These are phyloP conservation scores for Psammodynastes pulverulentus DNA, from an alignment of 2,113 vertebrate genomes.

Conservation along the genomic window DNA sequence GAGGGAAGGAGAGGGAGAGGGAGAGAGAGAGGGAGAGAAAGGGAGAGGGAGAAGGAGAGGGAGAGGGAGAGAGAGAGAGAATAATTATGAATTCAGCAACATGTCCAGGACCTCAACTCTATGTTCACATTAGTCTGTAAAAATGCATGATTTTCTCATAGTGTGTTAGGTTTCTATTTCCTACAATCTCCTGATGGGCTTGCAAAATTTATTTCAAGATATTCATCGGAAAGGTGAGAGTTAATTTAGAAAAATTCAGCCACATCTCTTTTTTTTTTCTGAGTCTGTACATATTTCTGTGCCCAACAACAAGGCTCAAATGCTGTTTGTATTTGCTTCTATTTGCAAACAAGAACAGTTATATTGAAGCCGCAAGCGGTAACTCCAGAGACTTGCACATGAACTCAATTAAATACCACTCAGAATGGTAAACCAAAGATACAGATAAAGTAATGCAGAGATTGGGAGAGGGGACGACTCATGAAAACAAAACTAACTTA, in stretches of 20 bases:
- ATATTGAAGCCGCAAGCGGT: not conserved
- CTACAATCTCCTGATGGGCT: conserved; percentile 49
- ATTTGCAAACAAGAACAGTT: not conserved
- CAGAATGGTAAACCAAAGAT: not conserved
- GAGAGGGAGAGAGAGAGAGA: not conserved
- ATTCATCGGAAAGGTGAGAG: conserved; percentile 48
- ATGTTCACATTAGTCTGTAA: conserved; percentile 32
- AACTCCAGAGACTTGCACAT: conserved; percentile 8
- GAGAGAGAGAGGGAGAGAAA: too few species aligned
- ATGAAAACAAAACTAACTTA: conserved; percentile 26
- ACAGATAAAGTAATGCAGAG: conserved; percentile 7
- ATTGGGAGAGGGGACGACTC: not conserved
- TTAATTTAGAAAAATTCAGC: not conserved
- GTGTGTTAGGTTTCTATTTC: conserved; percentile 41
- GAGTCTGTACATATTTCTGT: not conserved
- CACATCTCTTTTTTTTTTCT: not conserved
- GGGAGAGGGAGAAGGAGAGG: too few species aligned
- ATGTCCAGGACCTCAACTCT: not conserved
- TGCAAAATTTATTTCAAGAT: conserved; percentile 46
- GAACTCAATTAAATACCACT: conserved; percentile 15
- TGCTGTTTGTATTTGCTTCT: conserved; percentile 14
- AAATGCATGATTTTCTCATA: conserved; percentile 61
- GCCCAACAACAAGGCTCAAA: not conserved
- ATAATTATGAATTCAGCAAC: conserved; percentile 36
- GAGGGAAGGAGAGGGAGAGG: too few species aligned